A percentile compares a stretch with the other conserved stretches of the same genome.
phyloP scores from a whole-genome alignment of 2,888 invertebrate genomes.

The Fissipunctia ypsillon region DNA sequence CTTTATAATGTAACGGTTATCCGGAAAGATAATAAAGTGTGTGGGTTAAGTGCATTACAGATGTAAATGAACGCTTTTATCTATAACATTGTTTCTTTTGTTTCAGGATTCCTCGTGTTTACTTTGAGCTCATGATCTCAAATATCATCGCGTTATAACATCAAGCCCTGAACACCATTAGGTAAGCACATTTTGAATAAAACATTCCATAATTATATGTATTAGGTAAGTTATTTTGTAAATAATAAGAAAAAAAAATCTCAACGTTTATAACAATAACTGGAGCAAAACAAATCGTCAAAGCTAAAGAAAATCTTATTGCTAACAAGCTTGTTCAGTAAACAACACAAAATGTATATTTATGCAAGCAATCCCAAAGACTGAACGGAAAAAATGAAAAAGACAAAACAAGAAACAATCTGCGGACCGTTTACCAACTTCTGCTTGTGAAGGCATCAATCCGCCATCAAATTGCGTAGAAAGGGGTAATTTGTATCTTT shows the following conservation, averaged over 20 bases:
- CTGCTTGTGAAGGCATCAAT: slow-evolving; percentile 76
- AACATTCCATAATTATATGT: not conserved
- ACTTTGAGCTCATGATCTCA: slow-evolving; percentile 79
- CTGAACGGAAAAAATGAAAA: slow-evolving; percentile 54
- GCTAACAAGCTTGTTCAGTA: slow-evolving; percentile 46
- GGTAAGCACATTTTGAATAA: slow-evolving; percentile 73
- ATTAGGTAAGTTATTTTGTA: not conserved
- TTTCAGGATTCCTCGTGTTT: slow-evolving; percentile 80
- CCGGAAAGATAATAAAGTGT: slow-evolving; percentile 81
- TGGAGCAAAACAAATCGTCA: slow-evolving; percentile 36
- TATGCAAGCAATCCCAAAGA: slow-evolving; percentile 50
- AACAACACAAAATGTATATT: slow-evolving; percentile 48
- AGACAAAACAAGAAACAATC: slow-evolving; percentile 69
- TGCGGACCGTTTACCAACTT: slow-evolving; percentile 64
- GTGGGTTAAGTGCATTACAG: slow-evolving; percentile 71
- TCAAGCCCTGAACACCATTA: slow-evolving; percentile 82
- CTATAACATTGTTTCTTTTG: slow-evolving; percentile 71
- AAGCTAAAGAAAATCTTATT: slow-evolving; percentile 49
- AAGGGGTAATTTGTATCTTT: slow-evolving; percentile 89
- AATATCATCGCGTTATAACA: slow-evolving; percentile 83
- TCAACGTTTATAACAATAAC: not conserved
- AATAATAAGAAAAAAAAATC: not conserved
- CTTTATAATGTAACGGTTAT: slow-evolving; percentile 83
- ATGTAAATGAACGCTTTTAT: slow-evolving; percentile 61
- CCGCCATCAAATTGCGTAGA: slow-evolving; percentile 81